phyloP scores from a whole-genome alignment of 2,797 vertebrate species.

The Poeciliopsis paucimaculata region DNA sequence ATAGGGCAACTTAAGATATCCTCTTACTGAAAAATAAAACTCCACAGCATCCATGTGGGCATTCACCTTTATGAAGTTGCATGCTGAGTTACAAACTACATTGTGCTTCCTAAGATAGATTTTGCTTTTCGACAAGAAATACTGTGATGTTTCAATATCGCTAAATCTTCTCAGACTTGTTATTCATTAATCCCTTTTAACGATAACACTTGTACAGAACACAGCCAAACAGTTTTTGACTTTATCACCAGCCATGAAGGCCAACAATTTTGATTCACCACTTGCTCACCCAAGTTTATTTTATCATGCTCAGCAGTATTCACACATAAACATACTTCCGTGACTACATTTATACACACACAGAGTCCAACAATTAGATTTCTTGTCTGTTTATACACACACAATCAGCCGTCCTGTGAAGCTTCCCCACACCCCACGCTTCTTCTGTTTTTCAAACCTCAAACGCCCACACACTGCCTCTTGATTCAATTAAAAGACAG shows the following conservation, averaged over 20 bases:
- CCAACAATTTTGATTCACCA: background rate
- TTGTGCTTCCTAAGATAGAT: background rate
- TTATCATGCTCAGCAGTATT: background rate
- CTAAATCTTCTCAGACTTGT: background rate
- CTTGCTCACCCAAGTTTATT: background rate
- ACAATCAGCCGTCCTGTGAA: background rate
- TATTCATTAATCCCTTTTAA: background rate
- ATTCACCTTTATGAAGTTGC: background rate
- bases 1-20: background rate
- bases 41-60: background rate
- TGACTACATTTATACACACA: constrained; percentile 3
- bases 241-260: background rate
- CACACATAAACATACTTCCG: constrained; percentile 1
- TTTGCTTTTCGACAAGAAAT: background rate
- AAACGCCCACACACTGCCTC: background rate
- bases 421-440: background rate
- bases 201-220: background rate
- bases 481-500: constrained; percentile 5
- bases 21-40: background rate
- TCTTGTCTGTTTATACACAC: background rate
- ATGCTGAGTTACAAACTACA: background rate
- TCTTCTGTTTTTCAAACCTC: background rate
- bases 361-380: background rate
- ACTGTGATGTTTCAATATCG: background rate
- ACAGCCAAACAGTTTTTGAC: background rate